Evolutionary conservation across 1,140 invertebrate species (phyloP), one percentile per base, ranked within the genome.

Genomic region (Pseudomyrmex cubaensis): DNA sequence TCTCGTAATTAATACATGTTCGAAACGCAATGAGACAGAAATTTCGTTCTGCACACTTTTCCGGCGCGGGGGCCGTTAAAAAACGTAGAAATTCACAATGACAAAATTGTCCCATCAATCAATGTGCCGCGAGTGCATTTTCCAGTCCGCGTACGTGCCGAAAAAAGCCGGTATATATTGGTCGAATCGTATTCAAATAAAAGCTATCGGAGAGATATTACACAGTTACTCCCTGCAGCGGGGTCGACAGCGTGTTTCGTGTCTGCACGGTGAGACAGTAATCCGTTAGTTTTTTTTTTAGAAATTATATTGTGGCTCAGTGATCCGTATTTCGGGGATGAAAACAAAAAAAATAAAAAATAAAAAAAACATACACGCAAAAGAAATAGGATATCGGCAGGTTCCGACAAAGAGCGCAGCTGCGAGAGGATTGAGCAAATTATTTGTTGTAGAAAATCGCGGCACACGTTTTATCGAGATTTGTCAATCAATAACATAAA

Each of bases 401-500:
- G 5, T 5, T 35, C 35, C 2, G 0, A 35, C 35, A 35, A 35
- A 35, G 35, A 35, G 35, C 35, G 35, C 35, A 35, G 35, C 35
- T 35, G 50, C 44, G 73, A 52, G 64, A 77, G 25, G 9, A 56
- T 57, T 50, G 57, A 57, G 20, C 73, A 25, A 76, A 25, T 76
- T 48, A 25, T 56, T 48, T 57, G 50, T 17, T n/a, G 13, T 57
- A 44, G 44, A 56, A 13, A 78, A 5, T 70, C 48, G 70, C 35
- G 35, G 35, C 35, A 59, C 76, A 12, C 15, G 46, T 12, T 67
- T 77, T 44, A 80, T 80, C 63, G 63, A 7, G 5, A 77, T 72
- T 50, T 70, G 50, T 72, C 54, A 80, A 72, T 70, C 54, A 80
- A 80, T 3, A n/a, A 67, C 22, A n/a, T n/a, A 72, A 72, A 80